These are phyloP conservation scores for Corythaixoides concolor DNA, from an alignment of 2,113 vertebrate genomes.

Conservation along the genomic window DNA sequence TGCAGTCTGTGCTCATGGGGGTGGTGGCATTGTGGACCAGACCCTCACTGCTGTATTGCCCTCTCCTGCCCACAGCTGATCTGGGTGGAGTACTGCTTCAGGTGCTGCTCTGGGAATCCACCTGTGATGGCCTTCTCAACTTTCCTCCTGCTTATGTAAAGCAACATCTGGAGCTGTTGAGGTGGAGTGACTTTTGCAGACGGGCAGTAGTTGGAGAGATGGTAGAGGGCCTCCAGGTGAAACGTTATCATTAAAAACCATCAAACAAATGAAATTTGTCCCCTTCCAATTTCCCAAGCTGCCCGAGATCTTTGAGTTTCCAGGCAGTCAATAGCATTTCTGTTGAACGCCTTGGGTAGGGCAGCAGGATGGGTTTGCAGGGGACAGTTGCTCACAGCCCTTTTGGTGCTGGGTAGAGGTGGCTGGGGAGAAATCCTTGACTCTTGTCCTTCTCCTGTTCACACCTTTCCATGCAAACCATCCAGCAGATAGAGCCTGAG, in stretches of 20 bases:
- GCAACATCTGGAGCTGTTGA: background rate
- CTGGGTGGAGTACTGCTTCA: background rate
- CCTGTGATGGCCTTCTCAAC: accelerated
- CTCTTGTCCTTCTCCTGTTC: background rate
- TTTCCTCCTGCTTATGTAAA: background rate
- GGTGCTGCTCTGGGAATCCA: background rate
- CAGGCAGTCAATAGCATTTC: background rate
- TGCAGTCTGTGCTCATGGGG: background rate
- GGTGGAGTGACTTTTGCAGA: background rate
- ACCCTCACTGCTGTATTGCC: background rate
- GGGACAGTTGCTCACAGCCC: background rate
- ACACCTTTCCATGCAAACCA: background rate
- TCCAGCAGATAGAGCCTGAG: background rate
- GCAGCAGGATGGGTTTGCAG: background rate
- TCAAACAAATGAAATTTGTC: background rate
- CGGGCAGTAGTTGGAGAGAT: background rate
- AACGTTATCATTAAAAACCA: background rate
- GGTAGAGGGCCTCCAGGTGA: background rate
- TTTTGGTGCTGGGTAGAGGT: background rate
- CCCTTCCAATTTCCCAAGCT: background rate
- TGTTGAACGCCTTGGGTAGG: background rate
- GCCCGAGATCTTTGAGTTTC: background rate
- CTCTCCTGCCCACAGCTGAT: background rate
- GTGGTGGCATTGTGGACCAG: background rate
- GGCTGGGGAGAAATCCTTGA: background rate